Percentiles rank a stretch among this genome's conserved stretches.
phyloP scores from a whole-genome alignment of 2,888 invertebrate genomes.

The Cerceris ruficornis region DNA sequence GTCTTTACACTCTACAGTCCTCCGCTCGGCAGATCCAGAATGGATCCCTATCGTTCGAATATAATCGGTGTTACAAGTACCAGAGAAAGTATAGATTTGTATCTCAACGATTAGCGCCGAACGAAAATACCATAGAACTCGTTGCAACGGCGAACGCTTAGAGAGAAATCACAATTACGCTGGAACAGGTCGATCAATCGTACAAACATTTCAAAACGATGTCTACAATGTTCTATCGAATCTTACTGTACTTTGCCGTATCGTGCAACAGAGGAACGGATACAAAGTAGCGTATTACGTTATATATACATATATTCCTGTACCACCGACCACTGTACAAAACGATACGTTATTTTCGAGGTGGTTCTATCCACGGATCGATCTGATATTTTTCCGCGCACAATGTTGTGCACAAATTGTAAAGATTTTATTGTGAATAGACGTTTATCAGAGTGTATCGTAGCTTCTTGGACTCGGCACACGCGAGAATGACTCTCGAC shows the following conservation, averaged over 20 bases:
- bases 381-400: slow-evolving; percentile 7
- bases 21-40: slow-evolving; percentile 34
- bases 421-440: background rate
- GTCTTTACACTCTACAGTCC: slow-evolving; percentile 11
- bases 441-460: too few relatives aligned
- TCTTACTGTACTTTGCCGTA: too few relatives aligned
- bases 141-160: slow-evolving; percentile 5
- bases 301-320: too few relatives aligned
- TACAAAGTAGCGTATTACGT: too few relatives aligned
- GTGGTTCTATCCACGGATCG: too few relatives aligned
- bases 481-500: too few relatives aligned
- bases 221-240: too few relatives aligned
- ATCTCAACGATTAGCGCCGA: slow-evolving; percentile 27
- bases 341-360: too few relatives aligned
- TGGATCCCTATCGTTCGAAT: slow-evolving; percentile 22
- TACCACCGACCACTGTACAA: too few relatives aligned
- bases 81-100: slow-evolving; percentile 27
- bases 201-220: background rate
- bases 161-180: slow-evolving; percentile 18
- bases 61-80: slow-evolving; percentile 38
- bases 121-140: slow-evolving; percentile 37
- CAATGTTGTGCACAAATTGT: slow-evolving; percentile 5
- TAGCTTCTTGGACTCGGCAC: too few relatives aligned
- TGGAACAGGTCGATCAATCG: background rate
- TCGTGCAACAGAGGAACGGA: too few relatives aligned